Conservation (phyloP, 2,113 vertebrate species). For the Phasianus colchicus region DNA sequence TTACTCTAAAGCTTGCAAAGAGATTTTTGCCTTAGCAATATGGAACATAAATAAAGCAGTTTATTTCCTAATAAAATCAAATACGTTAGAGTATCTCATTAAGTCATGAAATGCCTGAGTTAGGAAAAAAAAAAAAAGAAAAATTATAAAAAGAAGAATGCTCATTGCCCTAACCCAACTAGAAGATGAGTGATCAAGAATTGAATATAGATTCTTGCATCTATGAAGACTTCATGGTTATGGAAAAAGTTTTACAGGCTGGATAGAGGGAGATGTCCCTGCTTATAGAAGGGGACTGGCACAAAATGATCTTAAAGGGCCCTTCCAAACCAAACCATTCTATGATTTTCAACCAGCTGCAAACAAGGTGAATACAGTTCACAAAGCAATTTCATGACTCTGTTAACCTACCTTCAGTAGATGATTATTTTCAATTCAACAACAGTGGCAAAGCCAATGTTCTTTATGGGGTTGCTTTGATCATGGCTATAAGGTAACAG, state of each 20-base stretch:
- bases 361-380: neutral
- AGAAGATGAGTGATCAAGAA: neutral
- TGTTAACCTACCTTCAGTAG: neutral
- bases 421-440: neutral
- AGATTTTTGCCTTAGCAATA: neutral
- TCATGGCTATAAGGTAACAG: neutral
- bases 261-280: too few relatives aligned
- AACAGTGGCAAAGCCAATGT: neutral
- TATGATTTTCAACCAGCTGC: neutral
- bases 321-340: too few relatives aligned
- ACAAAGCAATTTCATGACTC: neutral
- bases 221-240: neutral
- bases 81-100: neutral
- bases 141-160: neutral
- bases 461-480: neutral
- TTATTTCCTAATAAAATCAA: neutral
- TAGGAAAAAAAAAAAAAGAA: neutral
- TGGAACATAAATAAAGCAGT: rapidly evolving
- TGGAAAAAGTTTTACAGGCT: neutral
- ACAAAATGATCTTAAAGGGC: too few relatives aligned
- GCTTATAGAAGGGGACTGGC: too few relatives aligned
- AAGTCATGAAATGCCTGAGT: rapidly evolving
- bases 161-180: neutral
- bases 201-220: neutral
- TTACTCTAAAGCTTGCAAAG: neutral